Evolutionary conservation across 2,797 vertebrate species (phyloP).

Genomic region (Lacerta viridis): DNA sequence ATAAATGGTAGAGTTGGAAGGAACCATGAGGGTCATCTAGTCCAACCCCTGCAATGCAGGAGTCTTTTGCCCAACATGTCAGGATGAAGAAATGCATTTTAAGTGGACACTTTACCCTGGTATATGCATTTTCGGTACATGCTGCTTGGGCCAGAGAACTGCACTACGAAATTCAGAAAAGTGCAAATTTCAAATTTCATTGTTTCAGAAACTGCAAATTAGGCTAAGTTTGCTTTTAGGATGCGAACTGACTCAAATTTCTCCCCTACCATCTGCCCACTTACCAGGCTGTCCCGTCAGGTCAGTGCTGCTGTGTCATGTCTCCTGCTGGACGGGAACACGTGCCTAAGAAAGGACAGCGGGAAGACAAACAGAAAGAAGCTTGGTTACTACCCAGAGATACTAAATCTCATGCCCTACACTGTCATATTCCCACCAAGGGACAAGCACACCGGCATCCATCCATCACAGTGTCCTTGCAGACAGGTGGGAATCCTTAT

Average conservation of each 20-base stretch:
- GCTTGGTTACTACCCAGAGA: background rate
- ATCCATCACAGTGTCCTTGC: background rate
- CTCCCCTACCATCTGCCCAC: slow-evolving; percentile 16
- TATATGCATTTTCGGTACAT: no score
- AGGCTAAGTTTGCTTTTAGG: no score
- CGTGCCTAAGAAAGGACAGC: slow-evolving; percentile 31
- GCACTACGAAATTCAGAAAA: no score
- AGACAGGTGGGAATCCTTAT: background rate
- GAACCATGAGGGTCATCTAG: no score
- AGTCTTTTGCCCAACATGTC: no score
- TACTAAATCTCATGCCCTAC: background rate
- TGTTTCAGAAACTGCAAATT: no score
- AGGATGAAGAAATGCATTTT: no score
- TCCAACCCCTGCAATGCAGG: no score
- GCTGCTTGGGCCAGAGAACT: no score
- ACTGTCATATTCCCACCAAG: background rate
- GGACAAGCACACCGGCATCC: background rate
- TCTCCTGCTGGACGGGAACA: slow-evolving; percentile 34
- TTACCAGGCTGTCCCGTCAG: slow-evolving; percentile 50
- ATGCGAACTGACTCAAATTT: background rate
- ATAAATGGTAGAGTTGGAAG: no score
- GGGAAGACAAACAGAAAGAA: background rate
- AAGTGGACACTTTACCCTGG: no score
- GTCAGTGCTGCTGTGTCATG: slow-evolving; percentile 74
- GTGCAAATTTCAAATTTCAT: no score